A percentile compares a stretch with the other conserved stretches of the same genome.
These are phyloP conservation scores for Tachycineta bicolor DNA, from an alignment of 2,113 vertebrate species.

Conservation along the genomic window DNA sequence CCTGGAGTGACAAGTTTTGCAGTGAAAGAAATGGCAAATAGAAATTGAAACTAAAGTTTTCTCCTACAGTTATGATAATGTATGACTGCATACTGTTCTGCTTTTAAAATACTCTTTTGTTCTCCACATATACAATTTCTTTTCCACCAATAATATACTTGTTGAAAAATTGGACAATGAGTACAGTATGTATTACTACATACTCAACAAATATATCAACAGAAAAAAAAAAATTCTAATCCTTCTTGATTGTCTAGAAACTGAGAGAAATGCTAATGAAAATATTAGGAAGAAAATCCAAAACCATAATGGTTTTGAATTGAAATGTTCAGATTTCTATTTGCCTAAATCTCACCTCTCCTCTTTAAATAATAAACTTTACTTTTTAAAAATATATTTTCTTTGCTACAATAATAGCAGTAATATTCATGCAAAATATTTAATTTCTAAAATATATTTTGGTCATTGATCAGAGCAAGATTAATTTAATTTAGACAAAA, in stretches of 20 bases:
- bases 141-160: neutral
- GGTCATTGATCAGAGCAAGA: neutral
- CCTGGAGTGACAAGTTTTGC: neutral
- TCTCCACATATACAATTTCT: neutral
- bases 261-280: neutral
- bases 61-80: neutral
- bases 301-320: neutral
- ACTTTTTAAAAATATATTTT: neutral
- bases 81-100: neutral
- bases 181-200: neutral
- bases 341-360: neutral
- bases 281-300: neutral
- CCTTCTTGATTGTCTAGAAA: neutral
- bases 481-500: neutral
- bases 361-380: neutral
- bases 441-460: neutral
- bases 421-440: neutral
- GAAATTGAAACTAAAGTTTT: constrained; percentile 1
- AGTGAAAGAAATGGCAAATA: neutral
- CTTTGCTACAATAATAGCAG: neutral
- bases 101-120: neutral
- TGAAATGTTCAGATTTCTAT: neutral
- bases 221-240: neutral
- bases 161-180: neutral
- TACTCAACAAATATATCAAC: neutral